Percentiles rank a stretch among this genome's conserved stretches.
phyloP scores from a whole-genome alignment of 2,888 invertebrate genomes.

The Diadromus collaris region DNA sequence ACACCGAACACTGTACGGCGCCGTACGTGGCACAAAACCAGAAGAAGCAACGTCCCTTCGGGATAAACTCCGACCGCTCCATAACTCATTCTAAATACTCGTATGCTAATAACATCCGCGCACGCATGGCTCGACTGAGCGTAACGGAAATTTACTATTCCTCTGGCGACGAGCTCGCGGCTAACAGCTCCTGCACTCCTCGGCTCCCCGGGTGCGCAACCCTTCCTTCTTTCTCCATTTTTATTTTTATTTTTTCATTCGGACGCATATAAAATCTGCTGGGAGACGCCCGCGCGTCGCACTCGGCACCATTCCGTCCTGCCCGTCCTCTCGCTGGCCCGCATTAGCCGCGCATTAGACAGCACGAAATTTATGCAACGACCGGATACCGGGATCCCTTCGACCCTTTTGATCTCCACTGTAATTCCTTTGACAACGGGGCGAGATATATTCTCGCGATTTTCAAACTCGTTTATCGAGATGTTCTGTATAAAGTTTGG shows the following conservation, averaged over 20 bases:
- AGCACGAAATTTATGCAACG: slow-evolving; percentile 47
- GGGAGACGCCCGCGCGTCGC: slow-evolving; percentile 19
- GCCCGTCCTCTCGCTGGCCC: slow-evolving; percentile 38
- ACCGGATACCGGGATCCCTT: slow-evolving; percentile 43
- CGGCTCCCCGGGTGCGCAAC: slow-evolving; percentile 55
- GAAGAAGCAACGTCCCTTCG: slow-evolving; percentile 59
- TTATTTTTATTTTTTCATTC: slow-evolving; percentile 40
- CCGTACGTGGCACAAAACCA: slow-evolving; percentile 38
- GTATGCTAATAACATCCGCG: slow-evolving; percentile 75
- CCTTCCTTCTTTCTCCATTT: slow-evolving; percentile 28
- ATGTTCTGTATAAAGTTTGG: neutral
- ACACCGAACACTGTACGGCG: slow-evolving; percentile 3
- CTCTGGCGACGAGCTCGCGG: slow-evolving; percentile 61
- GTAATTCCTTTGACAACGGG: slow-evolving; percentile 4
- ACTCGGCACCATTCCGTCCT: slow-evolving; percentile 21
- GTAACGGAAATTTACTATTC: slow-evolving; percentile 74
- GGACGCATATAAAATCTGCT: slow-evolving; percentile 43
- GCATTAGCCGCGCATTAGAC: slow-evolving; percentile 14
- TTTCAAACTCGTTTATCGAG: neutral
- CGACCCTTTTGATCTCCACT: slow-evolving; percentile 40
- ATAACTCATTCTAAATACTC: slow-evolving; percentile 78
- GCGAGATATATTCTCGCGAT: neutral
- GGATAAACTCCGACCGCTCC: slow-evolving; percentile 70
- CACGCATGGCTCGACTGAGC: slow-evolving; percentile 49
- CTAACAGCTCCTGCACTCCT: slow-evolving; percentile 46